Conservation (phyloP, 2,888 invertebrate genomes). For the Bombylius discolor region DNA sequence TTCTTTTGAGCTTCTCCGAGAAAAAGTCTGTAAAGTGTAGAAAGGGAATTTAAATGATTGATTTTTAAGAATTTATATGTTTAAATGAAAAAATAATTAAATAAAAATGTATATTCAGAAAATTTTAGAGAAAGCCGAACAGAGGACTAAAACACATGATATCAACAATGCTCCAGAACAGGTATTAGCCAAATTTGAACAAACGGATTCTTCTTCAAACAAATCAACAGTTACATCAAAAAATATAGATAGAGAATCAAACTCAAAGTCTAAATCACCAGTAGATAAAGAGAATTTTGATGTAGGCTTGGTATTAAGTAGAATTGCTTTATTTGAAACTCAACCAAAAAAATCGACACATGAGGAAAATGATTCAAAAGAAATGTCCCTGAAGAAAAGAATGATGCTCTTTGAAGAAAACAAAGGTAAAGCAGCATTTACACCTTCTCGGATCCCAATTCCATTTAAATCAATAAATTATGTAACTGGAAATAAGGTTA, state of each 20-base stretch:
- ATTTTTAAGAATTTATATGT: no score
- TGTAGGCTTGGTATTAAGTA: constrained; percentile 33
- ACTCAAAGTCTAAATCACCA: constrained; percentile 28
- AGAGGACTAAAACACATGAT: constrained; percentile 44
- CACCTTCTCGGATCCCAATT: constrained; percentile 36
- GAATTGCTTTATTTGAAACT: no score
- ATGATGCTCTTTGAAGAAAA: constrained; percentile 79
- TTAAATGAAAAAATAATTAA: no score
- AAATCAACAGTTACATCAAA: background rate
- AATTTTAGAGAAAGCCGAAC: constrained; percentile 64
- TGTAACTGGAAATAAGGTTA: constrained; percentile 17
- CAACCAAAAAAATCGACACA: no score
- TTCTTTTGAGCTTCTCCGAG: no score
- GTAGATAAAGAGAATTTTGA: constrained; percentile 37
- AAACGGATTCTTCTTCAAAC: background rate
- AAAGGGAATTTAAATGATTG: no score
- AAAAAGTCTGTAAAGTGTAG: no score
- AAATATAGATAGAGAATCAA: constrained; percentile 13
- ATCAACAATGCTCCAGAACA: constrained; percentile 23
- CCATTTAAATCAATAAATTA: constrained; percentile 27
- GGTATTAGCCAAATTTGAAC: constrained; percentile 20
- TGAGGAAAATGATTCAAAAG: constrained; percentile 64
- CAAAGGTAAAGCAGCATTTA: constrained; percentile 61
- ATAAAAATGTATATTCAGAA: constrained; percentile 40
- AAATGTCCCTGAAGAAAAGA: constrained; percentile 69